phyloP scores from a whole-genome alignment of 2,888 invertebrate genomes.

The Rhorus exstirpatorius region DNA sequence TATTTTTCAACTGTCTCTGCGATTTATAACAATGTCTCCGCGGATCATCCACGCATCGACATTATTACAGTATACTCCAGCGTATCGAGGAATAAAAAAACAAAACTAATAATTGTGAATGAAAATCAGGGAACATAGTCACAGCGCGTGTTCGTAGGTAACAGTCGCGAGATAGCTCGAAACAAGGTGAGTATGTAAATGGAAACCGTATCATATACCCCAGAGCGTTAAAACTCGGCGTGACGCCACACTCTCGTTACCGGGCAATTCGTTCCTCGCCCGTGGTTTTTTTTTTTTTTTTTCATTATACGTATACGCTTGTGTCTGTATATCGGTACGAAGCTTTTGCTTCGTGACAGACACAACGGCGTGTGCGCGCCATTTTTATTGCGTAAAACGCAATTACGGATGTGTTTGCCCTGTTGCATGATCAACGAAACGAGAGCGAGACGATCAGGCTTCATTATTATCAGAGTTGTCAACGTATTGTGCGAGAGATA shows the following conservation, averaged over 20 bases:
- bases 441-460: too few relatives aligned
- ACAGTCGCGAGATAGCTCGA: slow-evolving; percentile 25
- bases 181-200: slow-evolving; percentile 68
- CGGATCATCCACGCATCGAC: background rate
- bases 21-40: background rate
- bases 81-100: slow-evolving; percentile 4
- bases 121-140: too few relatives aligned
- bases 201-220: slow-evolving; percentile 49
- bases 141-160: too few relatives aligned
- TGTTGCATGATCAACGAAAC: too few relatives aligned
- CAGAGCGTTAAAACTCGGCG: slow-evolving; percentile 22
- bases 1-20: background rate
- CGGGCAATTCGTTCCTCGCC: slow-evolving; percentile 25
- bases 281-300: too few relatives aligned
- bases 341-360: slow-evolving; percentile 22
- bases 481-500: too few relatives aligned
- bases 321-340: slow-evolving; percentile 10
- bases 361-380: slow-evolving; percentile 23
- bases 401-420: too few relatives aligned
- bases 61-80: background rate
- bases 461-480: too few relatives aligned
- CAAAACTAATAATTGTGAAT: too few relatives aligned
- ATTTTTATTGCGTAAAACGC: slow-evolving; percentile 61
- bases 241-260: slow-evolving; percentile 63
- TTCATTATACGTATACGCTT: background rate